Evolutionary conservation across 2,797 vertebrate species (phyloP).

Genomic region (Clarias laeviceps): DNA sequence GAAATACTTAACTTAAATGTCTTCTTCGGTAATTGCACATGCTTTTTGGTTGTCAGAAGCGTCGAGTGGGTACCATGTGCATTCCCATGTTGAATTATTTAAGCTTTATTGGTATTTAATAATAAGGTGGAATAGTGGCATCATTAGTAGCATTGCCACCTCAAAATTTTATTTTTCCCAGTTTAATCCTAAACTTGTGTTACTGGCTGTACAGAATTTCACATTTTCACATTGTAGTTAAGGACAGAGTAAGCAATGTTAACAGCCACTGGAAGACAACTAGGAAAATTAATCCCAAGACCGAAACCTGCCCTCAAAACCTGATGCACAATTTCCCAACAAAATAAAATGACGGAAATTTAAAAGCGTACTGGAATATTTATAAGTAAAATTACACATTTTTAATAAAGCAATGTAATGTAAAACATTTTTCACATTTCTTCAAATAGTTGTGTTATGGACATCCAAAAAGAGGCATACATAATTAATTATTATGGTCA

Average conservation of each 20-base stretch:
- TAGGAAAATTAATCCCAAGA: background rate
- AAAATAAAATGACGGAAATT: background rate
- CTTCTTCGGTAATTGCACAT: background rate
- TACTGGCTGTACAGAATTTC: background rate
- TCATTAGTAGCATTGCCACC: background rate
- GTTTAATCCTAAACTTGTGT: background rate
- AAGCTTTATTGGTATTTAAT: background rate
- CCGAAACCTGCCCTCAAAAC: background rate
- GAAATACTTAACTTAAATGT: background rate
- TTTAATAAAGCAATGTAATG: background rate
- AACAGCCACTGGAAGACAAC: background rate
- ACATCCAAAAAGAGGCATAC: background rate
- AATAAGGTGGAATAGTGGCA: background rate
- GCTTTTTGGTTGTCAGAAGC: background rate
- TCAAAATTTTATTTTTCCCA: background rate
- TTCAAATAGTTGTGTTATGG: background rate
- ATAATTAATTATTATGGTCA: background rate
- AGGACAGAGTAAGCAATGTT: background rate
- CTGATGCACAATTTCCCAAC: background rate
- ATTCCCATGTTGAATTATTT: background rate
- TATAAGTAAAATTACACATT: background rate
- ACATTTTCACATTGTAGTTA: background rate
- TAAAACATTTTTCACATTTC: background rate
- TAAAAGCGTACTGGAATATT: background rate
- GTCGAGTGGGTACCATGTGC: conserved; percentile 1